phyloP scores from a whole-genome alignment of 2,113 vertebrate genomes.

The Leucopternis melanops region DNA sequence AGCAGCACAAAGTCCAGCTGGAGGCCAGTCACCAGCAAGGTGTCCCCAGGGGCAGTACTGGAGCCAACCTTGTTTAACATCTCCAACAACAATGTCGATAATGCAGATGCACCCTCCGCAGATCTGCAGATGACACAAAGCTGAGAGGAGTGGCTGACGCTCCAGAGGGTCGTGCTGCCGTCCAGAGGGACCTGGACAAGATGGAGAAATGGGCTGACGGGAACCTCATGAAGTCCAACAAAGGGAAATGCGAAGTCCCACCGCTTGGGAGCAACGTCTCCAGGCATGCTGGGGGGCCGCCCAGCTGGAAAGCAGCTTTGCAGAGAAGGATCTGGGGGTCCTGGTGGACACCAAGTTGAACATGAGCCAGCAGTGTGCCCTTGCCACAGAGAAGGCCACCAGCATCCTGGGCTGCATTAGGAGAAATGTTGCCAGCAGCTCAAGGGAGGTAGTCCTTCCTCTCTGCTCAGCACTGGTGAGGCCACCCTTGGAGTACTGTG shows the following conservation, averaged over 20 bases:
- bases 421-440: neutral
- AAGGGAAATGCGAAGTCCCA: neutral
- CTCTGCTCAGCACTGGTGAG: neutral
- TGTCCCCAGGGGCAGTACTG: neutral
- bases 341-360: neutral
- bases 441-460: neutral
- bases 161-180: neutral
- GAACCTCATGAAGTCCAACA: neutral
- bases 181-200: neutral
- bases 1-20: neutral
- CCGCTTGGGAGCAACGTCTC: neutral
- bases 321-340: neutral
- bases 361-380: neutral
- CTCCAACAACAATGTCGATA: neutral
- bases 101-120: neutral
- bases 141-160: neutral
- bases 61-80: neutral
- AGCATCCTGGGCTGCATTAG: neutral
- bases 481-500: neutral
- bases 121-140: neutral
- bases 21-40: neutral
- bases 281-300: neutral
- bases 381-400: neutral
- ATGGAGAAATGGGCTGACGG: neutral
- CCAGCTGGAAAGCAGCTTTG: neutral